Evolutionary conservation across 2,888 invertebrate genomes (phyloP).

Genomic region (Perdita meconis): DNA sequence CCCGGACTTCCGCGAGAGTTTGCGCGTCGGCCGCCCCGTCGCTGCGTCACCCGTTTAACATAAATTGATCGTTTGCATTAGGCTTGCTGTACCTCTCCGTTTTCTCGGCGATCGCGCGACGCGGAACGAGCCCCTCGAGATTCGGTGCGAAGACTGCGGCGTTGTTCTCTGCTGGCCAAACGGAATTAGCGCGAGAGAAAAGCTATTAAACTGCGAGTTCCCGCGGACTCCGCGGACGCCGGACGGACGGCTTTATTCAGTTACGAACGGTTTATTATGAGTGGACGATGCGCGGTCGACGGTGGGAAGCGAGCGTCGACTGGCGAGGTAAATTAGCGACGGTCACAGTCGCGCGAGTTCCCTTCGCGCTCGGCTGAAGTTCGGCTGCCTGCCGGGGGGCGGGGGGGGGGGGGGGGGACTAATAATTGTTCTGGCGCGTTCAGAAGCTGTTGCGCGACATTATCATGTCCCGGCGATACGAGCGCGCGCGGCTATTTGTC

Average conservation of each 20-base stretch:
- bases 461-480: constrained; percentile 1
- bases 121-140: constrained; percentile 19
- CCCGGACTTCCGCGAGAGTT: constrained; percentile 15
- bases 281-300: neutral
- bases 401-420: neutral
- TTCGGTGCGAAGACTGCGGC: too few species aligned
- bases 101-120: neutral
- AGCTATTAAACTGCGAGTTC: too few species aligned
- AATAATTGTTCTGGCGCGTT: constrained; percentile 28
- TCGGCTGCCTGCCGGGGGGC: too few species aligned
- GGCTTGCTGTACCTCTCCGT: constrained; percentile 19
- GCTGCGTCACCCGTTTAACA: neutral
- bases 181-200: too few species aligned
- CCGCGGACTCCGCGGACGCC: too few species aligned
- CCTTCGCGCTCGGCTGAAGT: constrained; percentile 1
- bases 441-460: constrained; percentile 24
- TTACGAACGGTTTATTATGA: neutral
- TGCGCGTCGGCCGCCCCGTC: neutral
- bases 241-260: neutral
- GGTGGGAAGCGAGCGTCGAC: neutral
- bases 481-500: constrained; percentile 19
- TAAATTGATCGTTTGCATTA: constrained; percentile 37
- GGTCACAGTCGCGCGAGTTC: neutral
- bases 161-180: too few species aligned
- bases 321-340: constrained; percentile 1